Conservation (phyloP, 2,113 vertebrate species). For the Aptenodytes patagonicus region DNA sequence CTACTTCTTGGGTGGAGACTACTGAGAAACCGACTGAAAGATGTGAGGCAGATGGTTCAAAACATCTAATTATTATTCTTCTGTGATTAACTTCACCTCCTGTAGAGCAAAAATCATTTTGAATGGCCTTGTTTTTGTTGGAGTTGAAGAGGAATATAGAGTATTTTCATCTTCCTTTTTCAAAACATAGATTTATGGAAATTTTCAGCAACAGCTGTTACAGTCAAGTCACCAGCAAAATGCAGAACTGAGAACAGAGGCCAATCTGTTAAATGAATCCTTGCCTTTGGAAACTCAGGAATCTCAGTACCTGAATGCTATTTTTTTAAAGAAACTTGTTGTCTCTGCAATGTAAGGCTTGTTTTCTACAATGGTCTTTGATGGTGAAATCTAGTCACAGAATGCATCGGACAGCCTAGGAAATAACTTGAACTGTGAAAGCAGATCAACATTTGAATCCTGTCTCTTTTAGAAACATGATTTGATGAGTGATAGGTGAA, state of each 20-base stretch:
- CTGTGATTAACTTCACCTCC: neutral
- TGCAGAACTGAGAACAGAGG: neutral
- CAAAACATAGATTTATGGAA: conserved; percentile 46
- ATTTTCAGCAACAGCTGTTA: conserved; percentile 54
- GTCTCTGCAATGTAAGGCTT: neutral
- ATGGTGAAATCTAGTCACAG: neutral
- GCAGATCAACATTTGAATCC: neutral
- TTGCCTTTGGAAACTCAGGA: conserved; percentile 5
- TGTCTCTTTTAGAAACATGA: neutral
- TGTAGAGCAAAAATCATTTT: neutral
- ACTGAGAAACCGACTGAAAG: neutral
- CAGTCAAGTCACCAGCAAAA: conserved; percentile 47
- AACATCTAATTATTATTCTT: neutral
- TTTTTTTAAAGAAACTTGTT: neutral
- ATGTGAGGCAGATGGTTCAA: neutral
- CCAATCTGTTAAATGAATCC: conserved; percentile 30
- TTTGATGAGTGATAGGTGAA: neutral
- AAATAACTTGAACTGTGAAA: neutral
- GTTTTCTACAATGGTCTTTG: neutral
- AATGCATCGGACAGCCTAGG: neutral
- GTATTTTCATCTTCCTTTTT: conserved; percentile 53
- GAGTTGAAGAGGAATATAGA: conserved; percentile 3
- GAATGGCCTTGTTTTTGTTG: conserved; percentile 47
- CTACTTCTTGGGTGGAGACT: neutral
- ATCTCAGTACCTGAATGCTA: neutral